These are phyloP conservation scores for Procambarus virginalis DNA, from an alignment of 1,140 invertebrate species.

Conservation along the genomic window DNA sequence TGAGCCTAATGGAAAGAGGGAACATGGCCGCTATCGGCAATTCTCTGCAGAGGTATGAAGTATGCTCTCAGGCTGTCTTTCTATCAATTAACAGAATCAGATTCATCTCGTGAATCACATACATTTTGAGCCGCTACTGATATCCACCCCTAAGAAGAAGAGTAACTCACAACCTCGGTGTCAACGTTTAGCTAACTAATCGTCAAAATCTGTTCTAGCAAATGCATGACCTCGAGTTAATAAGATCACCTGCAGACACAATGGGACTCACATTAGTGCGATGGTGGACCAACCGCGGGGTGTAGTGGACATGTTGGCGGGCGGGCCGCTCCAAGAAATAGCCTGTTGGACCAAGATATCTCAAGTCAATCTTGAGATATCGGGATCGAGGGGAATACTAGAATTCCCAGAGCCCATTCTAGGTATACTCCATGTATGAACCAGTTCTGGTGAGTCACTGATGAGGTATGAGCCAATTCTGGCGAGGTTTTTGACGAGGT, in stretches of 20 bases:
- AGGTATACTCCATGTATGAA: too few relatives aligned
- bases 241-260: neutral
- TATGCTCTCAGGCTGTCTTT: conserved; percentile 55
- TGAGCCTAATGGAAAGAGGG: too few relatives aligned
- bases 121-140: conserved; percentile 21
- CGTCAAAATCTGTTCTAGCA: neutral
- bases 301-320: too few relatives aligned
- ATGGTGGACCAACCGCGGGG: neutral
- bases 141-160: conserved; percentile 30
- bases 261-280: neutral
- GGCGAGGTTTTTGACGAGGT: too few relatives aligned
- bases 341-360: too few relatives aligned
- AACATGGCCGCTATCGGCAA: too few relatives aligned
- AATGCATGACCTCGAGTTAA: neutral
- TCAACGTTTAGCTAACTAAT: conserved; percentile 22
- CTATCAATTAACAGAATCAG: conserved; percentile 45
- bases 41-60: conserved; percentile 32
- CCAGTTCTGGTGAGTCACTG: too few relatives aligned
- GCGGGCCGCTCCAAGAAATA: too few relatives aligned
- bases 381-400: too few relatives aligned
- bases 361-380: too few relatives aligned
- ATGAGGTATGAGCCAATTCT: too few relatives aligned
- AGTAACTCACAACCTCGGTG: conserved; percentile 11
- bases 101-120: conserved; percentile 25
- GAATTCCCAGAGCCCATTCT: too few relatives aligned